Base-by-base conservation (phyloP, 2,113 vertebrate genomes). In the Peromyscus maniculatus region DNA sequence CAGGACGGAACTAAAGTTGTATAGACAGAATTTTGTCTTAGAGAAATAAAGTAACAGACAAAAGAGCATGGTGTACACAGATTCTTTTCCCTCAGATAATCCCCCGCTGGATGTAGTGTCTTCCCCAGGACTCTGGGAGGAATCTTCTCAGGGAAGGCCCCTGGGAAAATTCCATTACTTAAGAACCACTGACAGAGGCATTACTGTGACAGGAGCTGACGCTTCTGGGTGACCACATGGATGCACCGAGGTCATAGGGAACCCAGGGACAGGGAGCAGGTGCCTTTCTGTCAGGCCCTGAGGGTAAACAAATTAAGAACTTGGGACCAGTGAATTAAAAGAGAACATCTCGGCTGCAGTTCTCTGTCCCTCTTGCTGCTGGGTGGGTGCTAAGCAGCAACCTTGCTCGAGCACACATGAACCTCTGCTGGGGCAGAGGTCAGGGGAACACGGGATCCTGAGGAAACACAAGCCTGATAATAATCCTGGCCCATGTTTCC, bases 361-460 rank as follows among this genome's bases (percentile, higher is more conserved):
- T 2, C 7, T 28, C 91, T 66, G 16, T 39, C 64, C 6, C 5
- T 46, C 46, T 26, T 62, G 16, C 59, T 22, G 12, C 22, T 36
- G 15, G 13, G 13, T 46, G 24, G 57, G 31, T 7, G 0, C 31
- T 7, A 33, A 74, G 71, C 2, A 9, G 59, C 55, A 7, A 46
- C 36, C 19, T 28, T 33, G 17, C 36, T 24, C 33, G 17, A 6
- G 9, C 1, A 1, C 39, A 55, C 36, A 8, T 12, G 6, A 28
- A 59, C 12, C 39, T 71, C 2, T 0, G 7, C 72, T 31, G 33
- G 67, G 52, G 52, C 46, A 55, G 19, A 69, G 11, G 22, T 2
- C 0, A 3, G 3, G n/a, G 21, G 7, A 59, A 39, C 0, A 39
- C 24, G 2, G 13, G 59, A 1, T 71, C 74, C 52, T 52, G 52